Base-by-base conservation (phyloP, 1,140 invertebrate genomes). In the Acromyrmex heyeri region DNA sequence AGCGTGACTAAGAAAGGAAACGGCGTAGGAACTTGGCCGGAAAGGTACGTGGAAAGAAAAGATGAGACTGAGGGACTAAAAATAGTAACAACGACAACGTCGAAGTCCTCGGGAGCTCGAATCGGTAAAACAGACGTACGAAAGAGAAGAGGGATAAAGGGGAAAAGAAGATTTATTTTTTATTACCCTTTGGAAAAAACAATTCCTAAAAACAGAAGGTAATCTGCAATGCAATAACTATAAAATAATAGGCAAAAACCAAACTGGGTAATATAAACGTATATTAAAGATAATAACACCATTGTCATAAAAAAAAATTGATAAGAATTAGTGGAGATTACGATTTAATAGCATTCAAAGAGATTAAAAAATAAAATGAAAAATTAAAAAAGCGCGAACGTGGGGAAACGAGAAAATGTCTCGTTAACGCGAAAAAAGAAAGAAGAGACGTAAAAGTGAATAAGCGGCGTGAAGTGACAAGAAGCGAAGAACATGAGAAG, bases 11-110 rank as follows among this genome's bases (percentile, higher is more conserved):
- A 85, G 48, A 69, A 83, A 83, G 70, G 69, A 69, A 48, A 65
- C 70, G 70, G 30, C 34, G 34, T 67, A 76, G 62, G 61, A 67
- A 83, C 50, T 69, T 50, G 61, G 61, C 21, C 48, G 79, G 44
- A 87, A 81, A 72, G 76, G 21, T 86, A 86, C 65, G 86, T 48
- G 79, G 61, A 76, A 72, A 72, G 73, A 78, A 86, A 78, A 79
- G 67, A 77, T 70, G 77, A 85, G 38, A 53, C 38, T 38, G 55
- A 62, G 64, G 38, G 76, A 64, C 78, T 87, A 87, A 87, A 72
- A 87, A 87, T 87, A 87, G 86, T 85, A 75, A 44, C 85, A 57
- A 55, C 61, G 55, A 38, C 53, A 61, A 55, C 67, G 69, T 75
- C 59, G 69, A 87, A 75, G 79, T 82, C 50, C 73, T 82, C 50